Evolutionary conservation across 2,113 vertebrate genomes (phyloP), one percentile per base, ranked within the genome.

Genomic region (Balaeniceps rex): DNA sequence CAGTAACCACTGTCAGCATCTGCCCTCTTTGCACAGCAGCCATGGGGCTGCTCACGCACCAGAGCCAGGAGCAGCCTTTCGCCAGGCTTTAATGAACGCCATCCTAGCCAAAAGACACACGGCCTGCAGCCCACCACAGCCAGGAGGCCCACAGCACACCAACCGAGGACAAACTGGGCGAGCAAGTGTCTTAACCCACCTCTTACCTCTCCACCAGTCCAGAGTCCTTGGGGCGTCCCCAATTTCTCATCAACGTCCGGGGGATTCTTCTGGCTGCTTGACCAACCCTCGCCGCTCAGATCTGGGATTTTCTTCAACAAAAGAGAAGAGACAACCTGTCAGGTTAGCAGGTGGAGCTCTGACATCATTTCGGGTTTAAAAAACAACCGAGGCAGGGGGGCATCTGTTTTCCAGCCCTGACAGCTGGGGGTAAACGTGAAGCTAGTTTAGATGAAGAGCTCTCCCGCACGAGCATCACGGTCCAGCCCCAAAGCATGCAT

Each of bases 201-300:
- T 85, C 97, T 97, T 97, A 98, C 95, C 95, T 95, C 78, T 95
- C 61, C 44, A 87, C 60, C 25, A 63, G 94, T 91, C 63, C 78
- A 68, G 57, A 81, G 63, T 61, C 89, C 95, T 85, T 95, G 61
- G 80, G 46, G 14, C 0, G 90, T 91, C 36, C 90, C 83, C 78
- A 86, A 42, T 63, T 79, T 97, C 71, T 91, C 96, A 97, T 97
- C 93, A 92, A 97, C 40, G 6, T 95, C 91, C 3, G 4, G 36
- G 10, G 38, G 23, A 68, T 68, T 72, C 83, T 84, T 79, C 92
- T 69, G 69, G 49, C 5, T 72, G 34, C 66, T 91, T 25, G 11
- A 66, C 28, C 21, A 15, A 88, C 12, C 33, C 83, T 76, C 2
- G 2, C 47, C 1, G 3, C 63, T 91, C 79, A 87, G 82, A 86